Conservation (phyloP, 2,797 vertebrate species). For the Pangasius macronema region DNA sequence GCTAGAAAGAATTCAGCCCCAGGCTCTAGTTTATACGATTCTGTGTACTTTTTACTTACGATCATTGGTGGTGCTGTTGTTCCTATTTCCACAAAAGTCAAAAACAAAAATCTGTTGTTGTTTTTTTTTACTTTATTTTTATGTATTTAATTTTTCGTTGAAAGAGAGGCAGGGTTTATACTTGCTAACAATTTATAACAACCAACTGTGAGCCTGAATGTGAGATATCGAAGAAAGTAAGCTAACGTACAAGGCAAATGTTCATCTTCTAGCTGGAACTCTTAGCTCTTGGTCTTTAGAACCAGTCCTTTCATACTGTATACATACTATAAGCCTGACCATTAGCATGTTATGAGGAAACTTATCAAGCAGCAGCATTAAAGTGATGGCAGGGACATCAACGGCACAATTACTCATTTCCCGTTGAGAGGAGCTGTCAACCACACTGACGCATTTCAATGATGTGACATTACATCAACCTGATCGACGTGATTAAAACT, state of each 20-base stretch:
- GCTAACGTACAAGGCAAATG: not conserved
- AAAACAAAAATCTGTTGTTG: not conserved
- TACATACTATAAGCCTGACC: not conserved
- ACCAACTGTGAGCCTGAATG: not conserved
- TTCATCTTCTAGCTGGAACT: not conserved
- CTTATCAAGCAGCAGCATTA: not conserved
- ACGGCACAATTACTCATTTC: conserved; percentile 20
- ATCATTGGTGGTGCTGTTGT: not conserved
- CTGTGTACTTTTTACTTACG: not conserved
- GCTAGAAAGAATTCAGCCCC: not conserved
- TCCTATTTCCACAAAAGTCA: not conserved
- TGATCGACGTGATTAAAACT: not conserved
- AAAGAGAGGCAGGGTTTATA: not conserved
- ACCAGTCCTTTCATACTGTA: not conserved
- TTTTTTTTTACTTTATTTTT: not conserved
- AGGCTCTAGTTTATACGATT: not conserved
- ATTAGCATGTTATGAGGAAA: conserved; percentile 1
- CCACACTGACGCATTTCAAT: conserved; percentile 11
- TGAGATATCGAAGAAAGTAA: not conserved
- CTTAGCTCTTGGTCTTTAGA: not conserved
- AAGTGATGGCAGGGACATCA: not conserved
- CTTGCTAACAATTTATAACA: not conserved
- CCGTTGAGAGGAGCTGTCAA: conserved; percentile 1
- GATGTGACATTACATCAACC: not conserved
- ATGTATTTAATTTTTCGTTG: not conserved